These are phyloP conservation scores for Hydrozoanthus tunicans DNA, from an alignment of 64 coral and sea anemone genomes.

Conservation along the genomic window DNA sequence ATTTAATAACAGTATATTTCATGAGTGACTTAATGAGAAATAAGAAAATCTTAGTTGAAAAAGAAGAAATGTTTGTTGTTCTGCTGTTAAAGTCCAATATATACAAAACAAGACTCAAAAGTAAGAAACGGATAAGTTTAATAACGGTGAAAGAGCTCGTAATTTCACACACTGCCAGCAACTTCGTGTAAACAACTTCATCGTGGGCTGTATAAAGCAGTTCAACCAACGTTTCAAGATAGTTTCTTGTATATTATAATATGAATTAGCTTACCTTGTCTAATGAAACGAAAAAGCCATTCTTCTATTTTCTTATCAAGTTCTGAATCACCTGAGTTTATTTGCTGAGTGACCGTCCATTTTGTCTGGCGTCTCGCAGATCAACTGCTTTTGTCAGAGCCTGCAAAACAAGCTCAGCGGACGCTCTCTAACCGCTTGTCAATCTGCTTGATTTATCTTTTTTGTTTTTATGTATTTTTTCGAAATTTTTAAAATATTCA, in stretches of 20 bases:
- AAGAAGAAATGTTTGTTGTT: neutral
- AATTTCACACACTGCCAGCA: neutral
- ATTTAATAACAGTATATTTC: too few relatives aligned
- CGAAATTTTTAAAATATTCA: constrained; percentile 47
- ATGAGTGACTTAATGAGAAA: too few relatives aligned
- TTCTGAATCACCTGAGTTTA: constrained; percentile 72
- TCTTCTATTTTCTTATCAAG: constrained; percentile 87
- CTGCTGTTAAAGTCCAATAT: neutral
- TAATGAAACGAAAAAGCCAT: constrained; percentile 67
- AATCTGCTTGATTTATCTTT: neutral
- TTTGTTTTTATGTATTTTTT: neutral
- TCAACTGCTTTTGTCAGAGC: constrained; percentile 3
- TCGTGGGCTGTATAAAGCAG: neutral
- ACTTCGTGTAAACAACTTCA: neutral
- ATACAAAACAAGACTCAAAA: neutral
- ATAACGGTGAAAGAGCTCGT: neutral
- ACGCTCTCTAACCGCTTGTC: neutral
- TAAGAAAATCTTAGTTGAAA: neutral
- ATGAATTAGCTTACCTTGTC: constrained; percentile 70
- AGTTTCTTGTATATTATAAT: neutral
- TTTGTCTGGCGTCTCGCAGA: neutral
- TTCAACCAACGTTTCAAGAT: neutral
- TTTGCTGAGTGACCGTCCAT: constrained; percentile 59
- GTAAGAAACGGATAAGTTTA: neutral
- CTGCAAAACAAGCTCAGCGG: constrained; percentile 28